A percentile compares a stretch with the other conserved stretches of the same genome.
These are phyloP conservation scores for Asarcornis scutulata DNA, from an alignment of 2,113 vertebrate species.

Conservation along the genomic window DNA sequence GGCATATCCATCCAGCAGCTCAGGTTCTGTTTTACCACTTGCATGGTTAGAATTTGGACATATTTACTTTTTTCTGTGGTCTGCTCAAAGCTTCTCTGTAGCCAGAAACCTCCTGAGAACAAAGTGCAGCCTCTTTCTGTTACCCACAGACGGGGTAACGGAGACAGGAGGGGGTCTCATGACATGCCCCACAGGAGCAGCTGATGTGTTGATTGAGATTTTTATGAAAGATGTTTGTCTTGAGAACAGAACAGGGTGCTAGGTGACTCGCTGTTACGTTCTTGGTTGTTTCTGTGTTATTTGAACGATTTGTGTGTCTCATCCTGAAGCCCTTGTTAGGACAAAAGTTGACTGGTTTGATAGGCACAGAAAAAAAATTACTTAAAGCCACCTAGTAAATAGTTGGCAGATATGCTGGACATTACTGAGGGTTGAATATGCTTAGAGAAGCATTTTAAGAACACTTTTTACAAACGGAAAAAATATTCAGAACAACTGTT, in stretches of 20 bases:
- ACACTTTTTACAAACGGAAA: not conserved
- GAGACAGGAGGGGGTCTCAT: not conserved
- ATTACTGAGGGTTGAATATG: not conserved
- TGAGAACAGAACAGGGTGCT: not conserved
- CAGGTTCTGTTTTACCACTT: not conserved
- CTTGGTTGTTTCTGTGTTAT: not conserved
- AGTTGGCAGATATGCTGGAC: not conserved
- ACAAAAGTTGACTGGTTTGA: not conserved
- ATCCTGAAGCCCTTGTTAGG: not conserved
- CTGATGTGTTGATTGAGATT: not conserved
- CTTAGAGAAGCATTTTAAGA: not conserved
- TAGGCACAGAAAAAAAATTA: not conserved
- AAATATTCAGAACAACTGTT: not conserved
- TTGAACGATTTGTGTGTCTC: not conserved
- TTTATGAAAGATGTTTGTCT: not conserved
- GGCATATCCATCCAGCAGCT: not conserved
- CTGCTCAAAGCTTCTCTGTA: not conserved
- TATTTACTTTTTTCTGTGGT: not conserved
- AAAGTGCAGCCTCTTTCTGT: not conserved
- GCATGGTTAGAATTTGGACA: not conserved
- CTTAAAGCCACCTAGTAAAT: not conserved
- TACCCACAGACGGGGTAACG: rapidly evolving
- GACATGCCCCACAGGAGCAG: not conserved
- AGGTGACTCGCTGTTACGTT: not conserved
- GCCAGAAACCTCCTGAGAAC: not conserved